Evolutionary conservation across 2,797 vertebrate species (phyloP).

Genomic region (Acomys russatus): DNA sequence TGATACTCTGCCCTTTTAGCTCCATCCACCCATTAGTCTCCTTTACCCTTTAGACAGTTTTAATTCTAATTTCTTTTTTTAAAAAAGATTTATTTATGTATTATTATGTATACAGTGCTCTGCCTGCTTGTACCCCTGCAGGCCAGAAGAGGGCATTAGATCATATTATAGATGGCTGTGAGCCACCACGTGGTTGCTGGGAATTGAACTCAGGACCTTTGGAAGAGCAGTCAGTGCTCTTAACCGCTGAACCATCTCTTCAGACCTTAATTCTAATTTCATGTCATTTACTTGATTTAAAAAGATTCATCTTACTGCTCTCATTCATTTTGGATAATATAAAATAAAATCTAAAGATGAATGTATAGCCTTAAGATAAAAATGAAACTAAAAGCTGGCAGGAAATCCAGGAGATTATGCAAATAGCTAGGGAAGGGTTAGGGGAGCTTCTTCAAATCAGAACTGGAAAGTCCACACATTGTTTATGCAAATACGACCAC

Average conservation of each 20-base stretch:
- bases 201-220: too few relatives aligned
- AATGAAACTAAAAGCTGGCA: not conserved
- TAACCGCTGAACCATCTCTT: too few relatives aligned
- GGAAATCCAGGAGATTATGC: not conserved
- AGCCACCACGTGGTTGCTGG: too few relatives aligned
- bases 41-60: not conserved
- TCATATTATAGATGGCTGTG: too few relatives aligned
- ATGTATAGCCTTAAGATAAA: not conserved
- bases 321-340: constrained; percentile 22
- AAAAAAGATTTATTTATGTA: too few relatives aligned
- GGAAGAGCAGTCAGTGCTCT: too few relatives aligned
- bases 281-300: not conserved
- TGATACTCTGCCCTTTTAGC: not conserved
- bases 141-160: too few relatives aligned
- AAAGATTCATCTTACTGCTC: not conserved
- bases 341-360: constrained; percentile 44
- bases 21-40: not conserved
- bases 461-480: not conserved
- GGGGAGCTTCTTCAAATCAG: not conserved
- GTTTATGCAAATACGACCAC: not conserved
- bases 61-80: not conserved
- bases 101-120: too few relatives aligned
- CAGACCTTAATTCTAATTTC: not conserved
- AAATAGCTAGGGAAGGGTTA: not conserved
- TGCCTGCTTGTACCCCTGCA: too few relatives aligned